Conservation (phyloP, 2,113 vertebrate species). For the Oryzias curvinotus region DNA sequence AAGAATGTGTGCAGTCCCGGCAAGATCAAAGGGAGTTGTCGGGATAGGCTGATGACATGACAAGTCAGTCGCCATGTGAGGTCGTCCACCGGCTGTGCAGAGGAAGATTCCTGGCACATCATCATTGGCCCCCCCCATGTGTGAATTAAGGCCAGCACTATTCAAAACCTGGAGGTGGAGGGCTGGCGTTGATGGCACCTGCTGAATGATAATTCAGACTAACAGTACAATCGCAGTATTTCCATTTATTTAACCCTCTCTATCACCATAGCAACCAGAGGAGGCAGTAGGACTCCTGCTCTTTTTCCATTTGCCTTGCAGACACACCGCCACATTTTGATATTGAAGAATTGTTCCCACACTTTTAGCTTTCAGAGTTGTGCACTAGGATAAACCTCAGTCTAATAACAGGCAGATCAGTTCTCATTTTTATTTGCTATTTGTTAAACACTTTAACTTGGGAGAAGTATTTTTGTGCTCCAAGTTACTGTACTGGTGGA, state of each 20-base stretch:
- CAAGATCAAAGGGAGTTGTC: constrained; percentile 14
- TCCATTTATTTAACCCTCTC: constrained; percentile 24
- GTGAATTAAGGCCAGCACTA: constrained; percentile 24
- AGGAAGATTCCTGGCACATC: constrained; percentile 37
- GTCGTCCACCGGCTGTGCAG: constrained; percentile 23
- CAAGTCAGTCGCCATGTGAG: constrained; percentile 29
- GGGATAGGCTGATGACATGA: constrained; percentile 33
- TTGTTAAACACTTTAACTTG: too few species aligned
- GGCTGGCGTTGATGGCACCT: constrained; percentile 13
- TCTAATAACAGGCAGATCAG: too few species aligned
- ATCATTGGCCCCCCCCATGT: constrained; percentile 35
- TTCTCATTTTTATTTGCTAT: too few species aligned
- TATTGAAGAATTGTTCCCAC: constrained; percentile 7
- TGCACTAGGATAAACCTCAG: constrained; percentile 6
- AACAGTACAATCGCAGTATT: constrained; percentile 29
- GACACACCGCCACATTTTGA: constrained; percentile 5
- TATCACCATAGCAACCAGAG: constrained; percentile 64
- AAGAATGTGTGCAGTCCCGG: neutral
- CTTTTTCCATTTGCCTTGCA: constrained; percentile 31
- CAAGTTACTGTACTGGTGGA: too few species aligned
- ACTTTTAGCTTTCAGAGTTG: constrained; percentile 6
- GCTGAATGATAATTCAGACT: constrained; percentile 59
- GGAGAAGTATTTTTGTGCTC: too few species aligned
- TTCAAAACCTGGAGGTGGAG: constrained; percentile 50
- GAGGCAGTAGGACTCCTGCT: constrained; percentile 20